Evolutionary conservation across 2,888 invertebrate species (phyloP).

Genomic region (Oscheius onirici): DNA sequence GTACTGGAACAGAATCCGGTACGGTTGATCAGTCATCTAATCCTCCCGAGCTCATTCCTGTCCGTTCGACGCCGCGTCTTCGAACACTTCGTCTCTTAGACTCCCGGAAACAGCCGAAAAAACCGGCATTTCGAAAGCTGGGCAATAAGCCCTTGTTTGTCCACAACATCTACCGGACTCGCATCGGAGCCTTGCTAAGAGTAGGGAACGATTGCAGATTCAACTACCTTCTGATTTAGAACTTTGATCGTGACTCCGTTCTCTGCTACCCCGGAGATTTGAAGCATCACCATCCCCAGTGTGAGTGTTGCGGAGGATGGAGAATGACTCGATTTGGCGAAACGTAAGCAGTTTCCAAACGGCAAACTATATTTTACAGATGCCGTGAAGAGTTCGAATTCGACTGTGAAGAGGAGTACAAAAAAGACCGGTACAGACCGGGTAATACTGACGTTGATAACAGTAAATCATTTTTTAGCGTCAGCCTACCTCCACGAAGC

Average conservation of each 20-base stretch:
- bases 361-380: too few relatives aligned
- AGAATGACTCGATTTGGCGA: neutral
- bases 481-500: too few relatives aligned
- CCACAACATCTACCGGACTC: too few relatives aligned
- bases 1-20: too few relatives aligned
- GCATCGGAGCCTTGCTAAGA: too few relatives aligned
- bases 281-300: neutral
- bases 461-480: too few relatives aligned
- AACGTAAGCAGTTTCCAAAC: too few relatives aligned
- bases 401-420: constrained; percentile 3
- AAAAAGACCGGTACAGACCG: neutral
- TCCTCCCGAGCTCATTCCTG: too few relatives aligned
- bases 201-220: too few relatives aligned
- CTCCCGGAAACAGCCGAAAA: neutral
- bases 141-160: neutral
- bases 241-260: neutral
- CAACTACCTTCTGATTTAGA: neutral
- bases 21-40: too few relatives aligned
- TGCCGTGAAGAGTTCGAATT: neutral
- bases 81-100: too few relatives aligned
- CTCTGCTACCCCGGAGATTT: constrained; percentile 4
- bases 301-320: constrained; percentile 20
- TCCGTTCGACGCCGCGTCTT: too few relatives aligned
- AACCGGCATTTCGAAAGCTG: neutral
- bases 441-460: neutral